phyloP scores from a whole-genome alignment of 2,113 vertebrate species.

The Microtus montanus region DNA sequence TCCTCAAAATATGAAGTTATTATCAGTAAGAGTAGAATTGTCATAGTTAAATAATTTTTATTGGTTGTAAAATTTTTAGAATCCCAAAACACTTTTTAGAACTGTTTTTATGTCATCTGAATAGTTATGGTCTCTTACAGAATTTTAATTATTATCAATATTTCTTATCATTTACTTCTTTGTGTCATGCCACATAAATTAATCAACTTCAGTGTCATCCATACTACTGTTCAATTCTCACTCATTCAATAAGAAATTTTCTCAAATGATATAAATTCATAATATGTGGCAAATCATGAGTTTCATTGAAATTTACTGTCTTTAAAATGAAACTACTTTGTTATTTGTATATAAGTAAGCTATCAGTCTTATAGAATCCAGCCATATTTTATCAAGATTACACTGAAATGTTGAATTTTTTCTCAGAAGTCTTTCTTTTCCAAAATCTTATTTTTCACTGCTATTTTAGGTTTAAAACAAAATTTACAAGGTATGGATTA shows the following conservation, averaged over 20 bases:
- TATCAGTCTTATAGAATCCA: slow-evolving; percentile 49
- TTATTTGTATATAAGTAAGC: slow-evolving; percentile 25
- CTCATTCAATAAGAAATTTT: slow-evolving; percentile 42
- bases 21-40: not conserved
- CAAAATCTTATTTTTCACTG: not conserved
- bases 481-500: not conserved
- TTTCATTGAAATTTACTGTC: slow-evolving; percentile 57
- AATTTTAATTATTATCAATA: slow-evolving; percentile 35
- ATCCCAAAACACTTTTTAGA: slow-evolving; percentile 43
- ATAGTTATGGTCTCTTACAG: not conserved
- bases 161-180: slow-evolving; percentile 43
- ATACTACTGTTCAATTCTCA: slow-evolving; percentile 41
- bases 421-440: slow-evolving; percentile 24
- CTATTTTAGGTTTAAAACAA: not conserved
- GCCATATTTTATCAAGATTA: slow-evolving; percentile 53
- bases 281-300: slow-evolving; percentile 1
- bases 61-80: not conserved
- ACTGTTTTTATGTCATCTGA: not conserved
- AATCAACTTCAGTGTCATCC: slow-evolving; percentile 40
- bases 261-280: slow-evolving; percentile 37
- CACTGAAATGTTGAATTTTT: slow-evolving; percentile 14
- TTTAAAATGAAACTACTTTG: slow-evolving; percentile 61
- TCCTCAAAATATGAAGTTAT: not conserved
- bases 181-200: slow-evolving; percentile 56
- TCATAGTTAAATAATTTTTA: slow-evolving; percentile 23